Evolutionary conservation across 1,140 invertebrate genomes (phyloP).

Genomic region (Trichogramma pretiosum): DNA sequence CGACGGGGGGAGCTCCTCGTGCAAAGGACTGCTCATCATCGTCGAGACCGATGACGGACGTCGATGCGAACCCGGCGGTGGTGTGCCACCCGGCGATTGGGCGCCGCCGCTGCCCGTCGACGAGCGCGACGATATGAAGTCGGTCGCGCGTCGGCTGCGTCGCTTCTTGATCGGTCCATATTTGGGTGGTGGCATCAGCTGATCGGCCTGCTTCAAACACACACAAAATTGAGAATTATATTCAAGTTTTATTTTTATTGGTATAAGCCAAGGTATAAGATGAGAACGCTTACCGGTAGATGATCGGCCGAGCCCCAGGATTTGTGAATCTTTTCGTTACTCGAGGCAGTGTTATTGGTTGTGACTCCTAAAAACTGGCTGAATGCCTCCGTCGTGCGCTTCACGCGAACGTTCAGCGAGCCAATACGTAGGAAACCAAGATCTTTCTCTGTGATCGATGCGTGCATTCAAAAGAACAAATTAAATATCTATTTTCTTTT

Average conservation of each 20-base stretch:
- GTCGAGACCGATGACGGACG: conserved; percentile 27
- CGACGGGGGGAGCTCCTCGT: too few relatives aligned
- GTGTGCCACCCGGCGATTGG: conserved; percentile 29
- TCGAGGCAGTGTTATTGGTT: conserved; percentile 42
- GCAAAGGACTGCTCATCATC: conserved; percentile 21
- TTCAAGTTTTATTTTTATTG: background rate
- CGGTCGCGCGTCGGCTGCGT: conserved; percentile 52
- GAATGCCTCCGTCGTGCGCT: conserved; percentile 83
- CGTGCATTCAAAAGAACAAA: too few relatives aligned
- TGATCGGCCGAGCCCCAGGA: conserved; percentile 82
- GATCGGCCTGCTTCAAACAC: conserved; percentile 38
- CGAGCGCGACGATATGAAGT: conserved; percentile 30
- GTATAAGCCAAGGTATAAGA: conserved; percentile 16
- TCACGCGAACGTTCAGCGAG: conserved; percentile 82
- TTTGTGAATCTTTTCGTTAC: conserved; percentile 61
- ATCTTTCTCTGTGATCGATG: conserved; percentile 79
- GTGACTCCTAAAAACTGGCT: conserved; percentile 78
- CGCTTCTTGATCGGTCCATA: conserved; percentile 54
- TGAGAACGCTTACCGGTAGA: conserved; percentile 50
- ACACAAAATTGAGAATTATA: conserved; percentile 1
- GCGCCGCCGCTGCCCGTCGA: conserved; percentile 5
- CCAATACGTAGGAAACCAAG: conserved; percentile 81
- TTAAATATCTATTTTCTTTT: too few relatives aligned
- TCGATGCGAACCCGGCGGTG: conserved; percentile 35
- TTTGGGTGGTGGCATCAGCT: conserved; percentile 64